Conservation (phyloP, 2,888 invertebrate species). For the Agrotis ipsilon region DNA sequence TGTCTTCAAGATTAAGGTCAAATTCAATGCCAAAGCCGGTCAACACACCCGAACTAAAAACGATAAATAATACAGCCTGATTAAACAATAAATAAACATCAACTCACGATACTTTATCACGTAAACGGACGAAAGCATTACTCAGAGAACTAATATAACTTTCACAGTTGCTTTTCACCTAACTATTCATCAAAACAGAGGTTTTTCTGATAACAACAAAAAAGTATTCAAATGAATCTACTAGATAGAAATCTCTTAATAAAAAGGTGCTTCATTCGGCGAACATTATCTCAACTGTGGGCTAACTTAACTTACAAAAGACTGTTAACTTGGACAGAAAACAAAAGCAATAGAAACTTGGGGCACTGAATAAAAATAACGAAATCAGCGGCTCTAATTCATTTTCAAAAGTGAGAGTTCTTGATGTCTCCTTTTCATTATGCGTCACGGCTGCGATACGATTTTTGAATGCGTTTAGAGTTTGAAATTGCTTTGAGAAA, state of each 20-base stretch:
- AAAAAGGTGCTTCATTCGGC: constrained; percentile 75
- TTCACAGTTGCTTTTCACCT: constrained; percentile 49
- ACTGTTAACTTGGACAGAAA: constrained; percentile 73
- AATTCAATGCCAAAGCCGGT: background rate
- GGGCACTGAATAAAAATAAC: constrained; percentile 86
- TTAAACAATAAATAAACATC: constrained; percentile 44
- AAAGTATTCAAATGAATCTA: constrained; percentile 86
- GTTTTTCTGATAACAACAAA: constrained; percentile 76
- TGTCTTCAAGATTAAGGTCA: constrained; percentile 2
- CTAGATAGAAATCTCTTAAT: constrained; percentile 82
- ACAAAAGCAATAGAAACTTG: constrained; percentile 87
- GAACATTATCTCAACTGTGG: constrained; percentile 77
- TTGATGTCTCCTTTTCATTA: constrained; percentile 48
- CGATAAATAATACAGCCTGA: constrained; percentile 40
- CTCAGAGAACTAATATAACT: constrained; percentile 61
- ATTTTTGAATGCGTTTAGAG: constrained; percentile 11
- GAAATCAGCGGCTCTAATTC: constrained; percentile 83
- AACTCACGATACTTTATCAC: constrained; percentile 50
- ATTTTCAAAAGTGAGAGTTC: constrained; percentile 79
- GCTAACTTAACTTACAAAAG: constrained; percentile 74
- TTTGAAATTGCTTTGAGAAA: constrained; percentile 10
- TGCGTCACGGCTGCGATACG: constrained; percentile 60
- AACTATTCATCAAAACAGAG: constrained; percentile 70
- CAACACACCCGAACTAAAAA: constrained; percentile 6
- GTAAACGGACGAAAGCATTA: constrained; percentile 50